Conservation (phyloP, 2,888 invertebrate genomes). For the Nemurella pictetii region DNA sequence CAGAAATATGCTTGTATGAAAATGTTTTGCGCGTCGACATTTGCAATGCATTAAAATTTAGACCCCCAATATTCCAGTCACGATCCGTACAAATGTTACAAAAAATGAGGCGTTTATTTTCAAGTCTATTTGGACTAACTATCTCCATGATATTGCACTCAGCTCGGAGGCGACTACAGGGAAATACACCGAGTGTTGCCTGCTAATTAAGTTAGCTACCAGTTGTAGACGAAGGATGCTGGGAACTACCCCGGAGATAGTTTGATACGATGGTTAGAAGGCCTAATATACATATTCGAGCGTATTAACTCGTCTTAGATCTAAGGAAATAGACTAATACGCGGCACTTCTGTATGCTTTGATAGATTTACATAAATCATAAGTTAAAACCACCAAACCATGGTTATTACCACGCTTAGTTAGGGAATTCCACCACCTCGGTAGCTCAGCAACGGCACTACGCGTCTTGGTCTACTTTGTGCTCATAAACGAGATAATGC, state of each 20-base stretch:
- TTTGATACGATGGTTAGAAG: background rate
- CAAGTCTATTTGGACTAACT: background rate
- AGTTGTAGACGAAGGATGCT: background rate
- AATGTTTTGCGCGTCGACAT: background rate
- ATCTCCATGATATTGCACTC: background rate
- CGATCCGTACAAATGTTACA: background rate
- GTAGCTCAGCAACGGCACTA: background rate
- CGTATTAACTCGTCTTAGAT: background rate
- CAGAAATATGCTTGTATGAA: too few relatives aligned
- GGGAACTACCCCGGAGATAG: background rate
- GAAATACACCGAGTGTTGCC: background rate
- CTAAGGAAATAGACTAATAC: conserved; percentile 12
- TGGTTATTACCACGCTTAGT: conserved; percentile 6
- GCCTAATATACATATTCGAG: conserved; percentile 4
- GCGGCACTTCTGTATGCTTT: conserved; percentile 14
- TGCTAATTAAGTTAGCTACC: background rate
- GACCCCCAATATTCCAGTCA: background rate
- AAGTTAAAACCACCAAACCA: conserved; percentile 15
- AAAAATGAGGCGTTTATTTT: background rate
- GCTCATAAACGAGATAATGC: background rate
- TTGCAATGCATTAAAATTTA: background rate
- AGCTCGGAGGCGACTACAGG: background rate
- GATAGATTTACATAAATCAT: conserved; percentile 26
- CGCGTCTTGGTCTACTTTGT: background rate
- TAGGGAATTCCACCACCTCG: background rate